A percentile compares a stretch with the other conserved stretches of the same genome.
phyloP scores from a whole-genome alignment of 2,113 vertebrate species.

The western clawed frog (Xenopus tropicalis) region UCB_Xtro_10.0 CM004445.2:56845501-56846000 shows the following conservation, averaged over 20 bases:
- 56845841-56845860: slow-evolving; percentile 6
- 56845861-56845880: slow-evolving; percentile 12
- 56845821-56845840: too few species aligned
- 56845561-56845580: slow-evolving; percentile 21
- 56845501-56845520: neutral
- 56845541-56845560: slow-evolving; percentile 2
- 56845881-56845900: neutral
- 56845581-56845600: slow-evolving; percentile 31
- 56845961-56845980: too few species aligned
- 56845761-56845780: neutral
- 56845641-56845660: neutral
- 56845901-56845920: too few species aligned
- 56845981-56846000: too few species aligned
- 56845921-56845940: too few species aligned
- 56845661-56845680: slow-evolving; percentile 34
- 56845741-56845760: slow-evolving; percentile 9
- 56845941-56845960: too few species aligned
- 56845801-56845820: neutral
- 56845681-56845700: slow-evolving; percentile 12
- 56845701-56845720: neutral
- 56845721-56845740: slow-evolving; percentile 16
- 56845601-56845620: slow-evolving; percentile 25
- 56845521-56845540: slow-evolving; percentile 34
- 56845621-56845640: slow-evolving; percentile 37
- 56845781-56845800: neutral